These are phyloP conservation scores for Chinchilla lanigera DNA, from an alignment of 2,113 vertebrate species.

Conservation along the genomic window DNA sequence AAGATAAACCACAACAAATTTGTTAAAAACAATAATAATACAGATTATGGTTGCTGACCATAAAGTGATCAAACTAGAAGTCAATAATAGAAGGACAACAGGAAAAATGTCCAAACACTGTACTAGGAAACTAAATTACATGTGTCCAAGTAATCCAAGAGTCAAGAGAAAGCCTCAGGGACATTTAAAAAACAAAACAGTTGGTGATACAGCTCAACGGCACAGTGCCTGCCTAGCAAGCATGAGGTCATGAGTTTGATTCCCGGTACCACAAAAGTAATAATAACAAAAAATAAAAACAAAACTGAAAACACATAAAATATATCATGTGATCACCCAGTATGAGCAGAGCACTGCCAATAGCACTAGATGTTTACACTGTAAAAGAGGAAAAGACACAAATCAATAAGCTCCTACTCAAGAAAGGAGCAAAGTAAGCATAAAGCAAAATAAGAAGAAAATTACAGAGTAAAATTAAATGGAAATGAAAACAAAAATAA, in stretches of 20 bases:
- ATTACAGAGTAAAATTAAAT: not conserved
- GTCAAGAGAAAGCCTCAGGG: not conserved
- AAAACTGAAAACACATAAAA: slow-evolving; percentile 31
- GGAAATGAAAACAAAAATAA: not conserved
- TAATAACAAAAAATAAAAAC: not conserved
- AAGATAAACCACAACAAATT: not conserved
- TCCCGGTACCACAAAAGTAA: too few species aligned
- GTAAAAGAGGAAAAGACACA: not conserved
- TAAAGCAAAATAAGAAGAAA: not conserved
- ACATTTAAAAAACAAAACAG: not conserved
- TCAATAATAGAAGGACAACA: not conserved
- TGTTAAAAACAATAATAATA: not conserved
- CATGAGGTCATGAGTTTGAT: too few species aligned
- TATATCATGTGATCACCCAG: not conserved
- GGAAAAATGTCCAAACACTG: not conserved
- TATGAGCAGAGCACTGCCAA: not conserved
- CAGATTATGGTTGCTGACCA: not conserved
- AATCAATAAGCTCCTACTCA: not conserved
- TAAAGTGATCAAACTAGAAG: not conserved
- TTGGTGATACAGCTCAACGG: too few species aligned
- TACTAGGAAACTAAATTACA: not conserved
- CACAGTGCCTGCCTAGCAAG: too few species aligned
- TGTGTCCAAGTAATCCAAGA: not conserved
- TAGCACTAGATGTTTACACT: not conserved
- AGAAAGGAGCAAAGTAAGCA: not conserved